Conservation (phyloP, 2,888 invertebrate genomes). For the Amblyjoppa fuscipennis region DNA sequence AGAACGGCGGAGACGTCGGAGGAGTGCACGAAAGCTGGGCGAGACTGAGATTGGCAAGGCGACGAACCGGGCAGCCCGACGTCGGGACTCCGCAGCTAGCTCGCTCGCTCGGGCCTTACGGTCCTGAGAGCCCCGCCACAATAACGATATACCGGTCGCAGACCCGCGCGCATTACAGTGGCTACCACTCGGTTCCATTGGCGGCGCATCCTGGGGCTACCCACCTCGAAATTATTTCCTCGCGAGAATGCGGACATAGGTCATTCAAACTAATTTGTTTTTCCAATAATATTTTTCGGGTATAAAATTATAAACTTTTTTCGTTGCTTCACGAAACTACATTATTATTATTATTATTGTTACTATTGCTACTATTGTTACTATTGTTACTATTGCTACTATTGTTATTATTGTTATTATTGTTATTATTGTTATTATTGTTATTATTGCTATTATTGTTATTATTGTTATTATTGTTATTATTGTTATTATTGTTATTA, state of each 20-base stretch:
- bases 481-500: not conserved
- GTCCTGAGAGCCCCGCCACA: slow-evolving; percentile 51
- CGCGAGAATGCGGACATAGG: not conserved
- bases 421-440: not conserved
- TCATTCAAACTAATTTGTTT: not conserved
- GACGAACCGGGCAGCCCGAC: slow-evolving; percentile 37
- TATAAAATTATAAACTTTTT: not conserved
- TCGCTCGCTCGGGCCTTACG: slow-evolving; percentile 35
- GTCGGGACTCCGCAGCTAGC: slow-evolving; percentile 32
- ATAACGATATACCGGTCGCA: slow-evolving; percentile 66
- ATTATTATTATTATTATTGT: too few species aligned
- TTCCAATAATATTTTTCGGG: not conserved
- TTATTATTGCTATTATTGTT: too few species aligned
- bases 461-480: not conserved
- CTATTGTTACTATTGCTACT: too few species aligned
- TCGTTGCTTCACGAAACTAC: not conserved
- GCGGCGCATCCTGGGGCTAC: slow-evolving; percentile 63
- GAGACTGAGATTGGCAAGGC: slow-evolving; percentile 45
- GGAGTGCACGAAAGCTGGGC: slow-evolving; percentile 48
- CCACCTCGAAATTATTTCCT: not conserved
- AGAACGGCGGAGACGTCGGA: slow-evolving; percentile 16
- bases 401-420: not conserved
- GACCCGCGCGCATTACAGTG: slow-evolving; percentile 57
- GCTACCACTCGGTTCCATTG: slow-evolving; percentile 64
- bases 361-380: too few species aligned